A percentile compares a stretch with the other conserved stretches of the same genome.
phyloP scores from a whole-genome alignment of 1,140 invertebrate genomes.

The Drosophila pallidifrons region DNA sequence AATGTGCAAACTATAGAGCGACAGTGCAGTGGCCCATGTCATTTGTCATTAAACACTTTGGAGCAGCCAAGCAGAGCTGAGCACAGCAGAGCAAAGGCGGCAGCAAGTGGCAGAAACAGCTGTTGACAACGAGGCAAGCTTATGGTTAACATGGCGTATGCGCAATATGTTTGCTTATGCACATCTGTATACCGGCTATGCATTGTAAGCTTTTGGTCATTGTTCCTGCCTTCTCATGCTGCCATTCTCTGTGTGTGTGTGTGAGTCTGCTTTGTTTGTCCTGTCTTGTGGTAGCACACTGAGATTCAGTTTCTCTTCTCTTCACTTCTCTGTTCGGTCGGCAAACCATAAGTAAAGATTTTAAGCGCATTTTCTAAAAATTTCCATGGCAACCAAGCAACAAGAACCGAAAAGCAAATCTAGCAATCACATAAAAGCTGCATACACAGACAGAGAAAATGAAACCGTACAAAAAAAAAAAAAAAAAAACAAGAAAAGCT shows the following conservation, averaged over 20 bases:
- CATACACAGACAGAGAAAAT: neutral
- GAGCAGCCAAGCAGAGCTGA: too few relatives aligned
- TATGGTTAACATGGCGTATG: conserved; percentile 80
- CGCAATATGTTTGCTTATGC: conserved; percentile 75
- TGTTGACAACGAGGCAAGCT: conserved; percentile 80
- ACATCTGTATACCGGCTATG: conserved; percentile 32
- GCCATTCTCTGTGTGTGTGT: conserved; percentile 16
- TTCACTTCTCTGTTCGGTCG: conserved; percentile 26
- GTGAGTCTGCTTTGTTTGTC: conserved; percentile 28
- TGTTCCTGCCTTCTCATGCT: conserved; percentile 19
- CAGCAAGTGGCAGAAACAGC: conserved; percentile 58
- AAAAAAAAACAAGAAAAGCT: conserved; percentile 5
- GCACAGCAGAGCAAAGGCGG: neutral
- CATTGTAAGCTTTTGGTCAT: conserved; percentile 48
- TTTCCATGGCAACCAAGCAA: conserved; percentile 59
- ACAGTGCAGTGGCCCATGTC: conserved; percentile 59
- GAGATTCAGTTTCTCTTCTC: conserved; percentile 20
- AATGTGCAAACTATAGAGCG: neutral
- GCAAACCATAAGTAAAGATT: conserved; percentile 78
- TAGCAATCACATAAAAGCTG: conserved; percentile 17
- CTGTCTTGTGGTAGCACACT: conserved; percentile 34
- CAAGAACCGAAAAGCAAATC: conserved; percentile 27
- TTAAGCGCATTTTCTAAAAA: conserved; percentile 73
- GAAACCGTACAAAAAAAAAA: conserved; percentile 8
- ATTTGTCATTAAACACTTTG: conserved; percentile 79